These are phyloP conservation scores for Agrilus mali DNA, from an alignment of 2,888 invertebrate species.

Conservation along the genomic window DNA sequence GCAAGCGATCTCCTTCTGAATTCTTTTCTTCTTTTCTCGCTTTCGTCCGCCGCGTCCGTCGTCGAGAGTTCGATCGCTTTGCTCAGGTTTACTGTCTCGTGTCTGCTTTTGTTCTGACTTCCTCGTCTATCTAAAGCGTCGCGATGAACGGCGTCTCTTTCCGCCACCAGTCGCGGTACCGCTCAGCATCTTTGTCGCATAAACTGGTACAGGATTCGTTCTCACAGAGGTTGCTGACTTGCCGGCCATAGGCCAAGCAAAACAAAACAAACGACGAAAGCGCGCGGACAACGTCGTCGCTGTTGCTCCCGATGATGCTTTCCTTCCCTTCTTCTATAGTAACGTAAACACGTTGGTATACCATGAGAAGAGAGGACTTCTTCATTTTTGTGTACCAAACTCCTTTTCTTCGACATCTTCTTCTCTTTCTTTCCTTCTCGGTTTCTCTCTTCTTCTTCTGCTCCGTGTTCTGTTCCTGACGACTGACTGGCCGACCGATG, in stretches of 20 bases:
- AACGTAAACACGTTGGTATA: no score
- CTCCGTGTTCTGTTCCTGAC: no score
- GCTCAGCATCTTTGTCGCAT: conserved; percentile 42
- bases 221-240: conserved; percentile 37
- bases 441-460: no score
- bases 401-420: no score
- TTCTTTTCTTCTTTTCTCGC: conserved; percentile 31
- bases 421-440: no score
- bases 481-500: no score
- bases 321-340: no score
- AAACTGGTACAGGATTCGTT: conserved; percentile 32
- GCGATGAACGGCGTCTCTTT: conserved; percentile 32
- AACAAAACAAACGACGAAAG: conserved; percentile 31
- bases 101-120: conserved; percentile 32
- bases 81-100: conserved; percentile 30
- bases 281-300: conserved; percentile 9
- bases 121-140: conserved; percentile 23
- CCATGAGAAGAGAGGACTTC: no score
- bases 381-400: no score
- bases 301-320: conserved; percentile 5
- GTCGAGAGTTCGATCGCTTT: conserved; percentile 26
- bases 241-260: conserved; percentile 33
- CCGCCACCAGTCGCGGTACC: conserved; percentile 37
- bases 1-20: conserved; percentile 13
- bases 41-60: conserved; percentile 16